Evolutionary conservation across 2,888 invertebrate species (phyloP), one percentile per base, ranked within the genome.

Genomic region (Chaitophorus viminalis): DNA sequence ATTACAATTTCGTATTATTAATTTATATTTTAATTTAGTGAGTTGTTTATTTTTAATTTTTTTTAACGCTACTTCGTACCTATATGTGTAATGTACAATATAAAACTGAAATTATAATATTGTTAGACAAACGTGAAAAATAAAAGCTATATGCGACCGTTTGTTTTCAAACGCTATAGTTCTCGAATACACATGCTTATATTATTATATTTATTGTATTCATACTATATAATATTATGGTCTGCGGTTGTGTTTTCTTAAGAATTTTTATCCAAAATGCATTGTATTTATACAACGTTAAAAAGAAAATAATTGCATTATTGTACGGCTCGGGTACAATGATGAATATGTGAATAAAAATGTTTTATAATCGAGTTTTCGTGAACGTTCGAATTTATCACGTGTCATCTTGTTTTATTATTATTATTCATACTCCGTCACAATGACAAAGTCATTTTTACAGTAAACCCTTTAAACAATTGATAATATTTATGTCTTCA

Each of bases 401-500:
- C 75, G 72, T 18, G 78, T 79, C 79, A 39, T 65, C 79, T 31
- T 17, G 78, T 29, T 86, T 75, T 17, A n/a, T 77, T 77, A 52
- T 65, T 39, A 29, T 46, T 70, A 72, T 87, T 74, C 36, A 79
- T 74, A 72, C 72, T 21, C 39, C 36, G 31, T 74, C 74, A 74
- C 81, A 74, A 87, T 81, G 81, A 79, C 77, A 68, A n/a, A 74
- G 87, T 87, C 87, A 75, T 46, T 39, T 78, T 52, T 72, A 77
- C 75, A 11, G 18, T 8, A 46, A 81, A 81, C 87, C 87, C 81
- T 87, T 87, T 74, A 81, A 46, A 87, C 87, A 72, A 87, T 46
- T 39, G 87, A 75, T 81, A 52, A 85, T 77, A 68, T 85, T 76
- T 77, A 85, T 52, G 84, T 85, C 76, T 85, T 83, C 75, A 75